phyloP scores from a whole-genome alignment of 1,140 invertebrate species.

The Cydia strobilella region DNA sequence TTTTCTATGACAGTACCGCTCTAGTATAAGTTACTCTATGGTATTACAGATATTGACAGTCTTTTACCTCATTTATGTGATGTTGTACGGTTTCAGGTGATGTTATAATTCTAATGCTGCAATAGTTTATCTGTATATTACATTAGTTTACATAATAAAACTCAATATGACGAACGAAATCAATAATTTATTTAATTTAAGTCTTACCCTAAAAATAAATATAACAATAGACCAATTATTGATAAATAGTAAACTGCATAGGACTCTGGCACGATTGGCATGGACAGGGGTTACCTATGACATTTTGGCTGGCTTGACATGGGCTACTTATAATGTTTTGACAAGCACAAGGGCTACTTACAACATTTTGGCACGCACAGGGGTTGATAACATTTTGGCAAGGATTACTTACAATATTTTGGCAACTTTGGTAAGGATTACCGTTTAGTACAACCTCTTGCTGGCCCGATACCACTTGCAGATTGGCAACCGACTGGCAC shows the following conservation, averaged over 20 bases:
- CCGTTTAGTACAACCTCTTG: not conserved
- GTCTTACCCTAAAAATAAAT: not conserved
- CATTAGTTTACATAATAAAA: not conserved
- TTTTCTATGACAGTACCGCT: no score
- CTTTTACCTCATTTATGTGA: no score
- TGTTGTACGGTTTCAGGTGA: no score
- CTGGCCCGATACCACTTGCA: not conserved
- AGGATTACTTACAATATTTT: not conserved
- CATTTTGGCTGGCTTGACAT: not conserved
- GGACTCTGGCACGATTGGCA: not conserved
- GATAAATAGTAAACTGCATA: constrained; percentile 7
- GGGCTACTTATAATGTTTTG: not conserved
- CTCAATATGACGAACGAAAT: not conserved
- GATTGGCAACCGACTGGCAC: not conserved
- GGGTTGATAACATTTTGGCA: constrained; percentile 2
- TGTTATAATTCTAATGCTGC: no score
- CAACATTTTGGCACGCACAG: not conserved
- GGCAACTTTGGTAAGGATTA: not conserved
- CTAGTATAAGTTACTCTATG: no score
- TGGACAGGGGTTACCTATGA: not conserved
- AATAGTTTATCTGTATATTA: no score
- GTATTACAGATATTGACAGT: no score
- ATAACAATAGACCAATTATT: not conserved
- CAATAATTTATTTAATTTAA: constrained; percentile 9
- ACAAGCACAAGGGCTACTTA: not conserved